Conservation (phyloP, 2,888 invertebrate genomes). For the Seira musarum region DNA sequence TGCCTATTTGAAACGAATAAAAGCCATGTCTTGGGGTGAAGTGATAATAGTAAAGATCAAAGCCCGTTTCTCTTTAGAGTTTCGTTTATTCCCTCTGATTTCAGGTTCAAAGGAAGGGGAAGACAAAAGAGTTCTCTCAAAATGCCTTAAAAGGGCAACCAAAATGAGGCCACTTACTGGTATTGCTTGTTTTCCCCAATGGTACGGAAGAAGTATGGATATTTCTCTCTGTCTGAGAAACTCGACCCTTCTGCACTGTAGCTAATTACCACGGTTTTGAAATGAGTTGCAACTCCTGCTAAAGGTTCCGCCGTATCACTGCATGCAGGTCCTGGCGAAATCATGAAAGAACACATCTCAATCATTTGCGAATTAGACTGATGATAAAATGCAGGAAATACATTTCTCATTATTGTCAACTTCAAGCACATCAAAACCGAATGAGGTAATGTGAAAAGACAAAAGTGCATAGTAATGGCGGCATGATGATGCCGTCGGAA, state of each 20-base stretch:
- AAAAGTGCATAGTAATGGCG: constrained; percentile 1
- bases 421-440: no score
- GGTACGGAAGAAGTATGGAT: constrained; percentile 86
- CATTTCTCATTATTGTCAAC: neutral
- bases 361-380: neutral
- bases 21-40: neutral
- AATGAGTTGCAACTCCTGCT: constrained; percentile 83
- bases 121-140: no score
- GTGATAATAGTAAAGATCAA: neutral
- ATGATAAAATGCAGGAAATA: neutral
- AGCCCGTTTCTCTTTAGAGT: neutral
- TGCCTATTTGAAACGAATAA: constrained; percentile 71
- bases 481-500: neutral
- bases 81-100: neutral
- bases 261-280: constrained; percentile 81
- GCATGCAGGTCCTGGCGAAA: constrained; percentile 80
- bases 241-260: constrained; percentile 85
- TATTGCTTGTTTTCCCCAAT: constrained; percentile 85
- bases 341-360: neutral
- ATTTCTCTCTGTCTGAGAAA: constrained; percentile 80
- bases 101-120: no score
- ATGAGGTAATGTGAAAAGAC: neutral
- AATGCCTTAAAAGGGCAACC: no score
- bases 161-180: constrained; percentile 72
- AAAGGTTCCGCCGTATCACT: constrained; percentile 87